These are phyloP conservation scores for Lota lota DNA, from an alignment of 2,113 vertebrate genomes.

Conservation along the genomic window DNA sequence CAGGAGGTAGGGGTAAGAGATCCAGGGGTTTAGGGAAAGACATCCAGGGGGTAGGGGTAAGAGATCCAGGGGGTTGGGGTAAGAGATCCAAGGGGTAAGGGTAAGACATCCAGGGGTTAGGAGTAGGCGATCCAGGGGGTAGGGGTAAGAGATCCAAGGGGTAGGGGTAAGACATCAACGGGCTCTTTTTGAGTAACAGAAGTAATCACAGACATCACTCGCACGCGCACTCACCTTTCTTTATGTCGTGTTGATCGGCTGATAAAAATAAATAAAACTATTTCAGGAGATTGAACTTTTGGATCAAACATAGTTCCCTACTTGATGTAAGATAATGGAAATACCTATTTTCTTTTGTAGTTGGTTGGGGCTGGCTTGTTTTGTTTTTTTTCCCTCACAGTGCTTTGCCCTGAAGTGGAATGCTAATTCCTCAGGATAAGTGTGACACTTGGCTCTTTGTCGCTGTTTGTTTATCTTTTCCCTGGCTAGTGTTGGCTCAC, in stretches of 20 bases:
- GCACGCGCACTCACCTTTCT: not conserved
- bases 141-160: no score
- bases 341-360: not conserved
- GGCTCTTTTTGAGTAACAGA: not conserved
- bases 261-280: not conserved
- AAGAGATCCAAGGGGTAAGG: no score
- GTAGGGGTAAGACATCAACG: no score
- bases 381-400: not conserved
- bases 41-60: no score
- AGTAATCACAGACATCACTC: not conserved
- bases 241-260: not conserved
- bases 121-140: no score
- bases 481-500: conserved; percentile 37
- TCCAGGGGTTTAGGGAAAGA: no score
- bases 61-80: no score
- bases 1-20: no score
- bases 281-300: not conserved
- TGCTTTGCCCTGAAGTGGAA: conserved; percentile 15
- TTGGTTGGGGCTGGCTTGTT: no score
- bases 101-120: no score
- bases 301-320: not conserved
- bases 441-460: conserved; percentile 21
- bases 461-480: conserved; percentile 44
- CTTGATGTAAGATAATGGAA: conserved; percentile 5
- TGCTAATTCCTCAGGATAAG: conserved; percentile 39